Percentiles rank a stretch among this genome's conserved stretches.
phyloP scores from a whole-genome alignment of 2,888 invertebrate genomes.

The Drosophila antonietae region DNA sequence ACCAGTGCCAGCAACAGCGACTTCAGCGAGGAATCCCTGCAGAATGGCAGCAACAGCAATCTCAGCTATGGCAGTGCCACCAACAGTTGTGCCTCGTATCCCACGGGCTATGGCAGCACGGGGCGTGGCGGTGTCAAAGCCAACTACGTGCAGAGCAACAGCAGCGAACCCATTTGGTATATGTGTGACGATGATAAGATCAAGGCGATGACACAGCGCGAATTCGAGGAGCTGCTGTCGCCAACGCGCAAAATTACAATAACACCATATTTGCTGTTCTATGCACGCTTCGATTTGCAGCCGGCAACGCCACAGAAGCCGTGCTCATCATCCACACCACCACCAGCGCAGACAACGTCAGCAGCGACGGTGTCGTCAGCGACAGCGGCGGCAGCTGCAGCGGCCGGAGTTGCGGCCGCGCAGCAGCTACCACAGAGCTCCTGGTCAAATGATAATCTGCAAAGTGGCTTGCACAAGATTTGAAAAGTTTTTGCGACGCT shows the following conservation, averaged over 20 bases:
- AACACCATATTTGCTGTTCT: slow-evolving; percentile 94
- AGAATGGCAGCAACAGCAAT: slow-evolving; percentile 77
- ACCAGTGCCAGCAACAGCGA: slow-evolving; percentile 77
- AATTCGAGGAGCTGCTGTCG: slow-evolving; percentile 91
- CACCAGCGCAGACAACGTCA: slow-evolving; percentile 21
- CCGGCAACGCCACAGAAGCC: slow-evolving; percentile 57
- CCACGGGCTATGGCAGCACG: slow-evolving; percentile 82
- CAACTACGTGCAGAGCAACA: slow-evolving; percentile 50
- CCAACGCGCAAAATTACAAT: slow-evolving; percentile 90
- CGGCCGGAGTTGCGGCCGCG: slow-evolving; percentile 35
- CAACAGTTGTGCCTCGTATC: slow-evolving; percentile 53
- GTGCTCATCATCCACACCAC: slow-evolving; percentile 58
- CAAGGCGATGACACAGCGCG: slow-evolving; percentile 90
- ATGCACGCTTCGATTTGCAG: slow-evolving; percentile 87
- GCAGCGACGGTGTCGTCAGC: slow-evolving; percentile 7
- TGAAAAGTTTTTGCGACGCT: slow-evolving; percentile 61
- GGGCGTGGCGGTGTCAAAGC: slow-evolving; percentile 77
- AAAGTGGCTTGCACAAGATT: slow-evolving; percentile 76
- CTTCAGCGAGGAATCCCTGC: slow-evolving; percentile 77
- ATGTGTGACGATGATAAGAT: slow-evolving; percentile 96
- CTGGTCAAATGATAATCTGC: slow-evolving; percentile 81
- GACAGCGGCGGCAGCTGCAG: slow-evolving; percentile 11
- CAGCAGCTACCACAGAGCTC: slow-evolving; percentile 70
- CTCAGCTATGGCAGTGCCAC: slow-evolving; percentile 57
- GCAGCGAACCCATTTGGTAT: slow-evolving; percentile 88